A percentile compares a stretch with the other conserved stretches of the same genome.
Conservation (phyloP, 2,888 invertebrate species). For the Drosophila lutescens region DNA sequence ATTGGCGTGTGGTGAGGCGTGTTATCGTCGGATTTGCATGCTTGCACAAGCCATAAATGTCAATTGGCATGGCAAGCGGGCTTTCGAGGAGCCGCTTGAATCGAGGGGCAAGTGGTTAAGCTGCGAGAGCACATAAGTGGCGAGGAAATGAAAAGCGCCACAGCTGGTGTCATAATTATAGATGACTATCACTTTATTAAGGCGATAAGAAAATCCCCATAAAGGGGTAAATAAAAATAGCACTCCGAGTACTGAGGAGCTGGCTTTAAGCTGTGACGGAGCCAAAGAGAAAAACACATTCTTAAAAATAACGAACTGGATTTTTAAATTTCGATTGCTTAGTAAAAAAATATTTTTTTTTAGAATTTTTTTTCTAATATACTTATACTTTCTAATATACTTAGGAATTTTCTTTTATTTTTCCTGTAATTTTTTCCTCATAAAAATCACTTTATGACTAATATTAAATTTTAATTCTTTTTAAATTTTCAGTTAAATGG, state of each 20-base stretch:
- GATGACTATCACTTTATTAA: constrained; percentile 47
- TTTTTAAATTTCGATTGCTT: too few relatives aligned
- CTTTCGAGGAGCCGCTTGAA: constrained; percentile 23
- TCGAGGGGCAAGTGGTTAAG: constrained; percentile 18
- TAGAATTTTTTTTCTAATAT: too few relatives aligned
- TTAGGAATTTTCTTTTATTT: too few relatives aligned
- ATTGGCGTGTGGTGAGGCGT: constrained; percentile 59
- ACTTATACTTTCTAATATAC: too few relatives aligned
- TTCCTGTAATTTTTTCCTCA: too few relatives aligned
- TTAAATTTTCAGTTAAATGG: too few relatives aligned
- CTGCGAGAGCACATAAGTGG: constrained; percentile 38
- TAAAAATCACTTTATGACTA: too few relatives aligned
- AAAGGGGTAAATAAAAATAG: not conserved
- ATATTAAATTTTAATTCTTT: too few relatives aligned
- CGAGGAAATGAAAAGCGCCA: constrained; percentile 51
- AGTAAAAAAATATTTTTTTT: too few relatives aligned
- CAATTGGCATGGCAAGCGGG: constrained; percentile 62
- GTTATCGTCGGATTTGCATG: constrained; percentile 68
- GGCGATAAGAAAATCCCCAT: constrained; percentile 20
- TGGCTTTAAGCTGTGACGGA: not conserved
- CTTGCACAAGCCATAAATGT: constrained; percentile 74
- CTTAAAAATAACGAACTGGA: not conserved
- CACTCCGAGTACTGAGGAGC: not conserved
- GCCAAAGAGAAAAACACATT: not conserved
- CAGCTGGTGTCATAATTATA: constrained; percentile 52